These are phyloP conservation scores for Hypsopygia costalis DNA, from an alignment of 2,888 invertebrate species.

Conservation along the genomic window DNA sequence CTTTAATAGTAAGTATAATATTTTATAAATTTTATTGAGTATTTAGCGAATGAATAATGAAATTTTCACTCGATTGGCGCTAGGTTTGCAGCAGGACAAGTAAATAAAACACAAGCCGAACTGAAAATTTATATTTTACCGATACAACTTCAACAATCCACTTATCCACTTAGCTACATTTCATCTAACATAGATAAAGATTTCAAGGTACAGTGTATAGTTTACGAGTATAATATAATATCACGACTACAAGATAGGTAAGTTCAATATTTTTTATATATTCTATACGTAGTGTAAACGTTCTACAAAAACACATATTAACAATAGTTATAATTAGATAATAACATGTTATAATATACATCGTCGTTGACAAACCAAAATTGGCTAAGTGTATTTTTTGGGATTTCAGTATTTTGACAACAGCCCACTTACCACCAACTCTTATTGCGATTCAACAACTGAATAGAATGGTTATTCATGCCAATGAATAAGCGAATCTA, in stretches of 20 bases:
- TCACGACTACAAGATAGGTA: constrained; percentile 11
- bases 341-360: no score
- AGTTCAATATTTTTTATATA: constrained; percentile 2
- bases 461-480: no score
- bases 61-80: no score
- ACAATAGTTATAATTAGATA: background rate
- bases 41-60: background rate
- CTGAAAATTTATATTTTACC: constrained; percentile 18
- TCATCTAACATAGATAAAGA: constrained; percentile 34
- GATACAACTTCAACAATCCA: constrained; percentile 43
- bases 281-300: constrained; percentile 6
- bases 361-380: no score
- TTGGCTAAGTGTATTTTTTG: no score
- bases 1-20: no score
- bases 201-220: constrained; percentile 18
- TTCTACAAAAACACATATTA: constrained; percentile 6
- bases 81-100: background rate
- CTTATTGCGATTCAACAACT: no score
- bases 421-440: no score
- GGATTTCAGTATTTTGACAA: no score
- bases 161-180: no score
- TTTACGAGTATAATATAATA: constrained; percentile 6
- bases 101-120: constrained; percentile 9
- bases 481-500: no score
- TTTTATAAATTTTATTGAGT: no score